Conservation (phyloP, 1,140 invertebrate species). For the Yoshiicerus persimilis region DNA sequence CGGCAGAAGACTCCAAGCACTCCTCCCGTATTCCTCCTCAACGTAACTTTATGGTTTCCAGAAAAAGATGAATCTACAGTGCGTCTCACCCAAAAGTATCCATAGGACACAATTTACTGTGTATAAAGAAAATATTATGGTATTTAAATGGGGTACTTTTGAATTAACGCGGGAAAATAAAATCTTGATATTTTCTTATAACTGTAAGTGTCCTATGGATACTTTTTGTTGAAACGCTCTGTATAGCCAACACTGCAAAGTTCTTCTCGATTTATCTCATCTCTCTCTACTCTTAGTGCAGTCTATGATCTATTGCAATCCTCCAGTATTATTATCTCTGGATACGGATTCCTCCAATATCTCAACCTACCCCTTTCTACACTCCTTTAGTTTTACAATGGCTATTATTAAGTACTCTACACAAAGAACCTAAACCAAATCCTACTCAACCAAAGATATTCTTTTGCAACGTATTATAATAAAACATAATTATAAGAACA, state of each 20-base stretch:
- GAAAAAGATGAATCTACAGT: slow-evolving; percentile 33
- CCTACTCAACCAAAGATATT: background rate
- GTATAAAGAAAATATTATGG: too few relatives aligned
- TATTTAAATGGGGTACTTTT: too few relatives aligned
- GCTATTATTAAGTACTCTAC: background rate
- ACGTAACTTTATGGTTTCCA: slow-evolving; percentile 45
- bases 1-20: background rate
- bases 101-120: too few relatives aligned
- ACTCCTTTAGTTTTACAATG: background rate
- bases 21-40: background rate
- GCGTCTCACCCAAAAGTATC: too few relatives aligned
- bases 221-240: too few relatives aligned
- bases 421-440: background rate
- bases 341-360: background rate
- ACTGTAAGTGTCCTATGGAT: too few relatives aligned
- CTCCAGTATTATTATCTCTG: background rate
- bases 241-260: background rate
- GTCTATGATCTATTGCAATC: background rate
- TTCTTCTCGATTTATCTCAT: background rate
- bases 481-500: too few relatives aligned
- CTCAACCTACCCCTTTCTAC: background rate
- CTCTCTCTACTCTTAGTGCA: background rate
- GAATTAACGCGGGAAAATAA: too few relatives aligned
- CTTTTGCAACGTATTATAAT: background rate
- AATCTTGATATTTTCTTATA: too few relatives aligned